Evolutionary conservation across 1,140 invertebrate genomes (phyloP), one percentile per base, ranked within the genome.

Genomic region (Trinorchestia longiramus): DNA sequence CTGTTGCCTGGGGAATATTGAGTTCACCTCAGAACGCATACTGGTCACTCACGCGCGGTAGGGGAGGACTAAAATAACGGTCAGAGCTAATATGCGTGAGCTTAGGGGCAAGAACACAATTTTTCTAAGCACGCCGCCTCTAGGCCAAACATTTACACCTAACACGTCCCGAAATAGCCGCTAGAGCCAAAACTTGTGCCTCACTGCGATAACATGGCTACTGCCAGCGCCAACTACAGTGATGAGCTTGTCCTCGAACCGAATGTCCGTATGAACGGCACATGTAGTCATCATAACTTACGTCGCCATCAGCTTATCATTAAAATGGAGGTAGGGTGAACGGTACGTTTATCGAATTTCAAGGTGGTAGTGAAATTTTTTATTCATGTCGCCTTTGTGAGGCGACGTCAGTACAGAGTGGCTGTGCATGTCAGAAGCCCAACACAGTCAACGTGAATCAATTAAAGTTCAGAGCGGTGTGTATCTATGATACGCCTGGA

Each of bases 61-160:
- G 3, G 8, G 15, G 15, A 11, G 8, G 62, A 77, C 62, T 28
- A 77, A 77, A 77, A 77, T 77, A 77, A 1, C 28, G 36, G 62
- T 1, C 62, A 77, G 62, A 77, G 62, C 62, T 36, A 77, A 77
- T 77, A 77, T 77, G 62, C 62, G 62, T 28, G 62, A 77, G 62
- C 62, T 11, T 36, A 77, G 62, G 62, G 62, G 47, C 47, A 6
- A 77, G 62, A 41, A 90, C 88, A 43, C 43, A 36, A 90, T 90
- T 90, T 90, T 90, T 90, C 88, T 90, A 90, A 42, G 43, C 88
- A 43, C 43, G 43, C 88, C 15, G 41, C 43, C 88, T 42, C 6
- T 90, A 43, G 88, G n/a, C 88, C 88, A 90, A 90, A 90, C 43
- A 90, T 90, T 90, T 90, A 43, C 88, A 41, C 43, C 41, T 90